Evolutionary conservation across 2,888 invertebrate species (phyloP), one percentile per base, ranked within the genome.

Genomic region (Agonum fuliginosum): DNA sequence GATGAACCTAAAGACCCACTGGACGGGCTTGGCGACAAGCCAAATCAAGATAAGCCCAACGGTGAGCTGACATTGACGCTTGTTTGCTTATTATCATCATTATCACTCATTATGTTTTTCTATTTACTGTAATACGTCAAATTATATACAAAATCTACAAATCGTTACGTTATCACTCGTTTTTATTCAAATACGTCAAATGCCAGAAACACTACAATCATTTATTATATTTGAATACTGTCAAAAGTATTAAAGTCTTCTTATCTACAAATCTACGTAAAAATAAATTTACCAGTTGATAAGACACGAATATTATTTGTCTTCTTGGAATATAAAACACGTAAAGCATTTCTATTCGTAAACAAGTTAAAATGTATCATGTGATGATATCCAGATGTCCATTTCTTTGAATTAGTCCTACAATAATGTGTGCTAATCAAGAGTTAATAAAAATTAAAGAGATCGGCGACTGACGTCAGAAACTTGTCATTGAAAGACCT

Each of bases 361-460:
- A 37, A 37, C n/a, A 8, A 27, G 4, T 27, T 27, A 37, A 8
- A 12, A 37, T 2, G 12, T 17, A 17, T 14, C 14, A 46, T 17
- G 1, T 30, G 30, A 30, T 30, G 30, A 30, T 30, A 37, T 37
- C 12, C 54, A 54, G 54, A 54, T 54, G 54, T 20, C 3, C 17
- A 17, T 27, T 54, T 24, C 54, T 8, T 58, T 43, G 73, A 73
- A 73, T 58, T 65, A n/a, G 24, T 43, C 62, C 43, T 62, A 43
- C 46, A 65, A 75, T 75, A 41, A 75, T 75, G 19, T 65, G 46
- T 27, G 17, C 27, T 48, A 67, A 75, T 75, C 75, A 75, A 54
- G 67, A 67, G 48, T 75, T 75, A 75, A 75, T 67, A 48, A 65
- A 75, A 75, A 75, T 75, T 75, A 75, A 48, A 75, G n/a, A 73